These are phyloP conservation scores for Philypnodon macrostomus DNA, from an alignment of 2,797 vertebrate species.

Conservation along the genomic window DNA sequence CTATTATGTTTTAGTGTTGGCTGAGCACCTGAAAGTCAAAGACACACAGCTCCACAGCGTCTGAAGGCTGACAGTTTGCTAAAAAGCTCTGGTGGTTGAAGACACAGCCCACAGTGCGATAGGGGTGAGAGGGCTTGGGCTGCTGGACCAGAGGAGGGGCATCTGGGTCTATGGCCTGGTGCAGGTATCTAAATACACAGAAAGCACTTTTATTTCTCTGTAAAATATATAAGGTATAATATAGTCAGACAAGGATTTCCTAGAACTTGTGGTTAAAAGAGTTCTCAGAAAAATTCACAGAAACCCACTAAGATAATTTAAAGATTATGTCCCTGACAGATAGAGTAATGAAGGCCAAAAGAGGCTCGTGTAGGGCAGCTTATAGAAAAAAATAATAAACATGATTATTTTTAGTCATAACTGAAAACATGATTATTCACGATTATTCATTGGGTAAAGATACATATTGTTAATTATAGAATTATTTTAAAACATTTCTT, in stretches of 20 bases:
- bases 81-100: slow-evolving; percentile 92
- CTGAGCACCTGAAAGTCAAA: slow-evolving; percentile 80
- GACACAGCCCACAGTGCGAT: slow-evolving; percentile 89
- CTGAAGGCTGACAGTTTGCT: slow-evolving; percentile 92
- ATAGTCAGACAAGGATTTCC: too few relatives aligned
- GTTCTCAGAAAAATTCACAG: slow-evolving; percentile 6
- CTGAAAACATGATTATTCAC: too few relatives aligned
- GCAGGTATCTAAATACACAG: slow-evolving; percentile 82
- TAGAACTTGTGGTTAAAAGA: slow-evolving; percentile 9
- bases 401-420: too few relatives aligned
- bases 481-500: too few relatives aligned
- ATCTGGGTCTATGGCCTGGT: slow-evolving; percentile 83
- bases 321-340: slow-evolving; percentile 11
- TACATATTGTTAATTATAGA: too few relatives aligned
- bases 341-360: slow-evolving; percentile 2
- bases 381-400: too few relatives aligned
- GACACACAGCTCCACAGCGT: slow-evolving; percentile 86
- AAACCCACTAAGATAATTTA: slow-evolving; percentile 23
- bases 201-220: neutral
- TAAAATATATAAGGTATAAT: too few relatives aligned
- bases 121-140: slow-evolving; percentile 84
- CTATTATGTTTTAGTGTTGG: too few relatives aligned
- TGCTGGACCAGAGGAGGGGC: slow-evolving; percentile 83
- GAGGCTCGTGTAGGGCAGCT: neutral
- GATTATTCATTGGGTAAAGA: too few relatives aligned